These are phyloP conservation scores for Panurus biarmicus DNA, from an alignment of 2,113 vertebrate genomes.

Conservation along the genomic window DNA sequence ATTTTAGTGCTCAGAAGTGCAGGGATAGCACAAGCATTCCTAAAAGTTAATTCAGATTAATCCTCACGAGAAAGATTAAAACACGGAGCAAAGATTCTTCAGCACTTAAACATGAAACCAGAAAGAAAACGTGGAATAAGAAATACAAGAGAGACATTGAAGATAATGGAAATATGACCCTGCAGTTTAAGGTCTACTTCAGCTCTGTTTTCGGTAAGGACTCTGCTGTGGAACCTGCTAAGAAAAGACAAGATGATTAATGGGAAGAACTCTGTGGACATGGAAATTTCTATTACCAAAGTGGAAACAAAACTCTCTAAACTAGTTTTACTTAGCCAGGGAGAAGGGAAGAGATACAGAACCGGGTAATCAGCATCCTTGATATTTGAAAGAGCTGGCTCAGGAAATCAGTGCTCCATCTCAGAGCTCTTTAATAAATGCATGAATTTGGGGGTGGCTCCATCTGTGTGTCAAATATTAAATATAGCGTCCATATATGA, in stretches of 20 bases:
- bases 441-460: constrained; percentile 35
- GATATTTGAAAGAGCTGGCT: constrained; percentile 42
- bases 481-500: background rate
- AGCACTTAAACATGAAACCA: background rate
- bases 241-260: constrained; percentile 41
- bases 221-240: background rate
- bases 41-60: background rate
- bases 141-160: background rate
- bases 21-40: background rate
- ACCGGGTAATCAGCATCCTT: constrained; percentile 18
- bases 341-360: constrained; percentile 16
- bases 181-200: background rate
- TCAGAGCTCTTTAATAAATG: constrained; percentile 49
- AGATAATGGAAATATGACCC: background rate
- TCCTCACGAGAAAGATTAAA: background rate
- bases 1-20: background rate
- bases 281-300: constrained; percentile 51
- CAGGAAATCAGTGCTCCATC: constrained; percentile 22
- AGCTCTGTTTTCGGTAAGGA: background rate
- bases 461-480: constrained; percentile 37
- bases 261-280: background rate
- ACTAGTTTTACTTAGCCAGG: constrained; percentile 31
- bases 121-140: background rate
- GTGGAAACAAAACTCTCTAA: constrained; percentile 40
- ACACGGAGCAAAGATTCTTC: background rate